These are phyloP conservation scores for Anolis sagrei DNA, from an alignment of 2,113 vertebrate genomes.

Conservation along the genomic window DNA sequence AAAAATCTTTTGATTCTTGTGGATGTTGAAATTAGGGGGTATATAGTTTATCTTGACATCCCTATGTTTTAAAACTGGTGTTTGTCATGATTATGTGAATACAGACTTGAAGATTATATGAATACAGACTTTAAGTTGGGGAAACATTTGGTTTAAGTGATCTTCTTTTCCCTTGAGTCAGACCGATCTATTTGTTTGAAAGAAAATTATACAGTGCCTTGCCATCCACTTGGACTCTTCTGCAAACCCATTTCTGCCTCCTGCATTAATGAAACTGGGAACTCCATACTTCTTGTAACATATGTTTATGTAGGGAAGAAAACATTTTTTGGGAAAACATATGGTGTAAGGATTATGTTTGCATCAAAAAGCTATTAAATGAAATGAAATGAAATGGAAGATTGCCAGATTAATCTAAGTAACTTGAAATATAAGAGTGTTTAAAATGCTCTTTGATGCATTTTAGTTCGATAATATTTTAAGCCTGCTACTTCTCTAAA, in stretches of 20 bases:
- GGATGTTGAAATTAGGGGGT: background rate
- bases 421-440: background rate
- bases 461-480: constrained; percentile 3
- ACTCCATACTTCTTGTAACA: background rate
- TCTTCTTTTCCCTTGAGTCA: background rate
- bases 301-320: background rate
- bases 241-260: background rate
- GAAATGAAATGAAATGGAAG: background rate
- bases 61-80: background rate
- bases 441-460: background rate
- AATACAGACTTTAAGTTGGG: background rate
- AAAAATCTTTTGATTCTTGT: background rate
- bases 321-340: background rate
- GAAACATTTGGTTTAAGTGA: background rate
- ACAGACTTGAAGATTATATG: background rate
- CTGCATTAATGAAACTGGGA: background rate
- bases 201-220: background rate
- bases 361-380: background rate
- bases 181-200: background rate
- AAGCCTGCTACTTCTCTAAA: background rate
- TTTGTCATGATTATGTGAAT: background rate
- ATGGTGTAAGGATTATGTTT: background rate
- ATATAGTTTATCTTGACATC: background rate
- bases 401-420: background rate
- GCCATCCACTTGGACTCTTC: background rate